Percentiles rank a stretch among this genome's conserved stretches.
phyloP scores from a whole-genome alignment of 2,888 invertebrate species.

The Selenia dentaria region DNA sequence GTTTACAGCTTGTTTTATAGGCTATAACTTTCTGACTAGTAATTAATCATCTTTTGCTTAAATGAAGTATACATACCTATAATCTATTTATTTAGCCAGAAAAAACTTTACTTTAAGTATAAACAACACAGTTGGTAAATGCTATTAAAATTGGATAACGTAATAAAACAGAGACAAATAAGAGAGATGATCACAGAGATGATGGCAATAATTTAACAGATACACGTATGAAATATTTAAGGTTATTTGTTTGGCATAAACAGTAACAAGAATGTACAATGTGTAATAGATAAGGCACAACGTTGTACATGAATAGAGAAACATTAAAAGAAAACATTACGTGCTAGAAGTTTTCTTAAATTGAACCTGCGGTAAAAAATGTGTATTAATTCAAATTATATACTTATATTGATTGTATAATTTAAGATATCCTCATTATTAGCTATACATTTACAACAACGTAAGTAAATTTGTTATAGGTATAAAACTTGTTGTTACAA shows the following conservation, averaged over 20 bases:
- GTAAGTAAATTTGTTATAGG: no score
- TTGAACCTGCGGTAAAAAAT: neutral
- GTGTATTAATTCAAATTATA: neutral
- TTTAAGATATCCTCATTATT: no score
- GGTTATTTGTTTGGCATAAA: slow-evolving; percentile 69
- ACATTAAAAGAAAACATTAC: neutral
- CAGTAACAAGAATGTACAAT: slow-evolving; percentile 27
- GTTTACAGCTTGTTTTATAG: no score
- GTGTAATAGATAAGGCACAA: slow-evolving; percentile 41
- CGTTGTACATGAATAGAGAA: neutral
- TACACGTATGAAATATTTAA: slow-evolving; percentile 67
- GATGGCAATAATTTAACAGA: slow-evolving; percentile 62
- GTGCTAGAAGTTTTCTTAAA: neutral
- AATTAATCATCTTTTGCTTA: no score
- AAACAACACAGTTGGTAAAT: neutral
- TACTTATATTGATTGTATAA: neutral
- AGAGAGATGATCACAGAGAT: slow-evolving; percentile 30
- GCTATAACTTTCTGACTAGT: no score
- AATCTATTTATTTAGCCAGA: no score
- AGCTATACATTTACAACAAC: no score
- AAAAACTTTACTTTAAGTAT: no score
- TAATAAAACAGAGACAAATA: slow-evolving; percentile 39
- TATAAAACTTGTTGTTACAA: no score
- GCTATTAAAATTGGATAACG: slow-evolving; percentile 27
- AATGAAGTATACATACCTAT: no score